Conservation (phyloP, 2,888 invertebrate species). For the Agrochola lota region DNA sequence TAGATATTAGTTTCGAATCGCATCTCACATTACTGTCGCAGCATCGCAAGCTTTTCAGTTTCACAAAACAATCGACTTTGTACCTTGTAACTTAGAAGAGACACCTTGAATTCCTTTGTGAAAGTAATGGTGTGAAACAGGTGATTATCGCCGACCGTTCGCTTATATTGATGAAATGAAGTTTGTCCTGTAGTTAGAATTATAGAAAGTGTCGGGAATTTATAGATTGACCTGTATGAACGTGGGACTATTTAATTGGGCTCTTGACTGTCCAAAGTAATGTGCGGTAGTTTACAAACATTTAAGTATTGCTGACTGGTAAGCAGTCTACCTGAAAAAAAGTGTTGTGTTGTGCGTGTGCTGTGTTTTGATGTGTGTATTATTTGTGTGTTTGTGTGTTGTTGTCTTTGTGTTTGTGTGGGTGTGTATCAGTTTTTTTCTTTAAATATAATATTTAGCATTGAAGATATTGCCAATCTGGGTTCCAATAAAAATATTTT, state of each 20-base stretch:
- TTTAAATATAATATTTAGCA: neutral
- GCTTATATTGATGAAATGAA: constrained; percentile 10
- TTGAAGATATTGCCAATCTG: neutral
- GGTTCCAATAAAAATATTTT: neutral
- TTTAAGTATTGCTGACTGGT: neutral
- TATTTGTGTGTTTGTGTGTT: neutral
- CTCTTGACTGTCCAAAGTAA: neutral
- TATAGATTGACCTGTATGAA: neutral
- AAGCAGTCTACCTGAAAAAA: neutral
- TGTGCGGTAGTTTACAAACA: too few relatives aligned
- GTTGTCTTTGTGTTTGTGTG: neutral
- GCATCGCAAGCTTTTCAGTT: constrained; percentile 8
- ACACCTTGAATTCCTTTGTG: constrained; percentile 4
- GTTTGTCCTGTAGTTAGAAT: constrained; percentile 14
- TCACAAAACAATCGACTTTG: neutral
- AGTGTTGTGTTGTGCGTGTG: neutral
- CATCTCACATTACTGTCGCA: constrained; percentile 6
- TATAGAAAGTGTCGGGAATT: neutral
- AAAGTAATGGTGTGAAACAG: neutral
- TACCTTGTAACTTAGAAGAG: neutral
- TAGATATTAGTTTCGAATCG: constrained; percentile 2
- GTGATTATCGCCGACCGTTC: constrained; percentile 3
- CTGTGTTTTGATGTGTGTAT: too few relatives aligned
- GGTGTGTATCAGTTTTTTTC: neutral
- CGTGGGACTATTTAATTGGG: neutral